Evolutionary conservation across 2,888 invertebrate species (phyloP), one percentile per base, ranked within the genome.

Genomic region (Lasius fuliginosus): DNA sequence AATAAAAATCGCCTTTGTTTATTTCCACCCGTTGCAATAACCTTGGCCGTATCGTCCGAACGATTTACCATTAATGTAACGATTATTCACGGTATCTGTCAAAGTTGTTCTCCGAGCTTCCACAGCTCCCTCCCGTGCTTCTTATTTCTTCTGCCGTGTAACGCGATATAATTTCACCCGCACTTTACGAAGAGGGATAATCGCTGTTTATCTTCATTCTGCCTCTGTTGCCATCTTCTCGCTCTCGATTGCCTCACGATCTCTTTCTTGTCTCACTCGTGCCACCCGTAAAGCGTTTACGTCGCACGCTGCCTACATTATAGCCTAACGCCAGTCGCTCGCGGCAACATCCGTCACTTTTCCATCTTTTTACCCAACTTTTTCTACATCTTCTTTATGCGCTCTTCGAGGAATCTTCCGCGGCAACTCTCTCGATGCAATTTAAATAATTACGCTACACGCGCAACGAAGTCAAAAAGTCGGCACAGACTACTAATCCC

Each of bases 341-440:
- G 58, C 69, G 71, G 77, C 77, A 58, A 79, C 23, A 40, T 69
- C 33, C 71, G 60, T 71, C 23, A 69, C 46, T 60, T 69, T 60
- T 79, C 71, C 60, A 12, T 71, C 79, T 60, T 81, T 81, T 81
- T 71, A 46, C 30, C 68, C 3, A 42, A 77, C 76, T 67, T 77
- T n/a, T 23, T 56, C 40, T 68, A 62, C 56, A 53, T 68, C 77
- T 77, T 68, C 68, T 68, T 68, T 56, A 56, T 15, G 40, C 12
- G 53, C 74, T 18, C n/a, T 23, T 18, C 40, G 18, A 56, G 56
- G 62, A 67, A 68, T 68, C 40, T 56, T 53, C 40, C 68, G 40
- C 40, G 40, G 40, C 4, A 40, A 12, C 15, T 18, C 15, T 12
- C 15, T 68, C 12, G 53, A 40, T 42, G 56, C 40, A 77, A 77